phyloP scores from a whole-genome alignment of 2,888 invertebrate species.

The Pristionchus fissidentatus region DNA sequence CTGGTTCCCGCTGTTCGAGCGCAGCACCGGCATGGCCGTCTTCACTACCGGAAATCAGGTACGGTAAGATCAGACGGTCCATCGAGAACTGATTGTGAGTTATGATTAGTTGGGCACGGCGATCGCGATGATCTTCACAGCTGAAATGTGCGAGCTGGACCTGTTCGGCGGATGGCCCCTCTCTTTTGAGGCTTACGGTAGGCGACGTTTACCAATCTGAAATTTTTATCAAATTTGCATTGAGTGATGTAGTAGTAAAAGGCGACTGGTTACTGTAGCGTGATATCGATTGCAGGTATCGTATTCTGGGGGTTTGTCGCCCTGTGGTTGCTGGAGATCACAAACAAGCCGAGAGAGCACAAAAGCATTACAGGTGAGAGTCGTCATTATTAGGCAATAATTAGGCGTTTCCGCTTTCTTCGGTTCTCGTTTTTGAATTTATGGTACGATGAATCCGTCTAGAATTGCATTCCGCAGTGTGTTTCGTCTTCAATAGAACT shows the following conservation, averaged over 20 bases:
- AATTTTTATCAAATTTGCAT: neutral
- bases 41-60: constrained; percentile 69
- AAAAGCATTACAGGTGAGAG: constrained; percentile 61
- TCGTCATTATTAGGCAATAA: neutral
- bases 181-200: constrained; percentile 66
- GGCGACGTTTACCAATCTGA: neutral
- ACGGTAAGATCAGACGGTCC: neutral
- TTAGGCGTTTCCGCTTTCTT: too few species aligned
- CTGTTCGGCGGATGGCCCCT: constrained; percentile 71
- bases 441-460: neutral
- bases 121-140: constrained; percentile 68
- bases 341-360: constrained; percentile 67
- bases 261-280: neutral
- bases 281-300: constrained; percentile 56
- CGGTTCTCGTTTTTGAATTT: too few species aligned
- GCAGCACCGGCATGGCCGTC: constrained; percentile 73
- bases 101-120: constrained; percentile 66
- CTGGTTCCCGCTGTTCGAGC: constrained; percentile 72
- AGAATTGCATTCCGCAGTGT: too few species aligned
- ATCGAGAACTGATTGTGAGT: neutral
- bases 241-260: constrained; percentile 10
- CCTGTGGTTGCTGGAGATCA: constrained; percentile 63
- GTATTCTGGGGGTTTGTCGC: constrained; percentile 60
- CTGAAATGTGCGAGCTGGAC: constrained; percentile 64
- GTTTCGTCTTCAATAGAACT: too few species aligned